A percentile compares a stretch with the other conserved stretches of the same genome.
Evolutionary conservation across 2,888 invertebrate genomes (phyloP).

Genomic region (Pseudococcus viburni): DNA sequence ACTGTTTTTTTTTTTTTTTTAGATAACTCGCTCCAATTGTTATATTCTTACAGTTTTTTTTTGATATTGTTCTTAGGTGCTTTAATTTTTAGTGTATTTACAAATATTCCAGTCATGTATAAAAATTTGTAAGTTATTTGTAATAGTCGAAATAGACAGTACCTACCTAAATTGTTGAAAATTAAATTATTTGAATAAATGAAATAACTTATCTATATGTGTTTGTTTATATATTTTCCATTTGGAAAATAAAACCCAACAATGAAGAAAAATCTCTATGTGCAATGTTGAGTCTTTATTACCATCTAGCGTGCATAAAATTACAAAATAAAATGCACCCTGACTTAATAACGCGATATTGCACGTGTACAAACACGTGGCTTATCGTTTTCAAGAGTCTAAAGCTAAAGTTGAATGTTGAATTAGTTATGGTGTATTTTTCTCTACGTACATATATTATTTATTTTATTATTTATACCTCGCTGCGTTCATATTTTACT

Average conservation of each 20-base stretch:
- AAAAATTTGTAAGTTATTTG: conserved; percentile 43
- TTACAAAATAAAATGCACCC: conserved; percentile 33
- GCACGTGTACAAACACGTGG: conserved; percentile 49
- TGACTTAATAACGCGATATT: not conserved
- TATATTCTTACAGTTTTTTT: conserved; percentile 37
- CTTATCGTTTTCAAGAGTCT: conserved; percentile 55
- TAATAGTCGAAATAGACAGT: conserved; percentile 52
- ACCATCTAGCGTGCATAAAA: conserved; percentile 50
- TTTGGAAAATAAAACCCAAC: too few species aligned
- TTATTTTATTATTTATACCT: too few species aligned
- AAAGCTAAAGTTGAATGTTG: too few species aligned
- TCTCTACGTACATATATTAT: too few species aligned
- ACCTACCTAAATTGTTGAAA: conserved; percentile 37
- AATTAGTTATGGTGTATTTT: too few species aligned
- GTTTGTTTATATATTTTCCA: too few species aligned
- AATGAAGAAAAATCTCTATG: too few species aligned
- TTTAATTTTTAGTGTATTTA: conserved; percentile 38
- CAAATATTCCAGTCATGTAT: conserved; percentile 9
- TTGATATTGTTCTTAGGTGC: conserved; percentile 35
- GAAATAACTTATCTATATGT: not conserved
- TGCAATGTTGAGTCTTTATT: conserved; percentile 18
- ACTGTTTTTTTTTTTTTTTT: not conserved
- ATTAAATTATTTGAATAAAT: conserved; percentile 30
- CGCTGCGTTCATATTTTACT: too few species aligned
- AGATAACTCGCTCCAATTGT: conserved; percentile 8